phyloP scores from a whole-genome alignment of 37 sponge, comb jelly and placozoan genomes.

The Halisarca cf. caerulea region DNA sequence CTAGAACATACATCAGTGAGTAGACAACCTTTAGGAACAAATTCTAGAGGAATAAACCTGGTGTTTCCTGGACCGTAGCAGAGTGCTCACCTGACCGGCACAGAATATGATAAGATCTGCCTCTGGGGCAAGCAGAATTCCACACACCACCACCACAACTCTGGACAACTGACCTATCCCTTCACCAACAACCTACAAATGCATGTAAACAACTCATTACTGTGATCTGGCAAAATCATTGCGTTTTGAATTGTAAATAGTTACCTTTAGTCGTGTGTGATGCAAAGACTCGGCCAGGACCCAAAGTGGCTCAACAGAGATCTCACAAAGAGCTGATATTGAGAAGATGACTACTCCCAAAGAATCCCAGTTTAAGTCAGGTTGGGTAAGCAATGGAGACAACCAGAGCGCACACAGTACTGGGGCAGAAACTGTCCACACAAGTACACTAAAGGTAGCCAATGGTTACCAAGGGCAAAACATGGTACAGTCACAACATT shows the following conservation, averaged over 20 bases:
- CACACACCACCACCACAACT: conserved; percentile 46
- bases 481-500: too few species aligned
- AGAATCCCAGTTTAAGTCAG: conserved; percentile 45
- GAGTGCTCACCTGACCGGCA: conserved; percentile 53
- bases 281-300: conserved; percentile 62
- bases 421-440: conserved; percentile 39
- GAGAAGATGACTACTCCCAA: conserved; percentile 72
- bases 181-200: conserved; percentile 67
- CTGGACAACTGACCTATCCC: conserved; percentile 57
- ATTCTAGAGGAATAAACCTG: neutral
- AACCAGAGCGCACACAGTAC: conserved; percentile 58
- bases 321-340: conserved; percentile 71
- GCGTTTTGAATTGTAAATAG: neutral
- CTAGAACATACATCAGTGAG: conserved; percentile 51
- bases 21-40: conserved; percentile 47
- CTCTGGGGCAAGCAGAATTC: conserved; percentile 42
- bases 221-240: neutral
- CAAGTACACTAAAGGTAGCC: neutral
- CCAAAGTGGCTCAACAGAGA: conserved; percentile 84
- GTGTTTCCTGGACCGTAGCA: neutral
- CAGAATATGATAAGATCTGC: conserved; percentile 64
- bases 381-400: conserved; percentile 75
- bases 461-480: too few species aligned
- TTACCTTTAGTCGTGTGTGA: conserved; percentile 75
- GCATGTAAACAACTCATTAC: neutral